Evolutionary conservation across 2,113 vertebrate genomes (phyloP).

Genomic region (Cyphomyrus plagiostoma): DNA sequence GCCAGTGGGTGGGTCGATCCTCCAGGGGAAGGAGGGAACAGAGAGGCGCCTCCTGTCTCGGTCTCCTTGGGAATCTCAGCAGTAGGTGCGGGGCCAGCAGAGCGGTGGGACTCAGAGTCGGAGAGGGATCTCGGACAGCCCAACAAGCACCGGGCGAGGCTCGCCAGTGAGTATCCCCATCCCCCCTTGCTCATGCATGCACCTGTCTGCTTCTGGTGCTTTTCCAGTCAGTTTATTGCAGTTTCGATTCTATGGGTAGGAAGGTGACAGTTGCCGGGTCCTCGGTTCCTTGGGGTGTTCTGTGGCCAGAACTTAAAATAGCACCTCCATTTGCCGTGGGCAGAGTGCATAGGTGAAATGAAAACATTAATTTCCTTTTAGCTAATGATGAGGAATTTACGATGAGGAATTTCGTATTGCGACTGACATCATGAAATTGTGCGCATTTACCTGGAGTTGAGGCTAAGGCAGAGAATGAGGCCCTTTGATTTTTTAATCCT

Average conservation of each 20-base stretch:
- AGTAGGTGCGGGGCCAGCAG: slow-evolving; percentile 65
- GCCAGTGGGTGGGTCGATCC: slow-evolving; percentile 71
- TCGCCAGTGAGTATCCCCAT: slow-evolving; percentile 79
- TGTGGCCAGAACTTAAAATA: neutral
- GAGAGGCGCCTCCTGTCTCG: slow-evolving; percentile 78
- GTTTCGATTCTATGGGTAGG: neutral
- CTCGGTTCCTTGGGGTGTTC: neutral
- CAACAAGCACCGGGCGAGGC: slow-evolving; percentile 73
- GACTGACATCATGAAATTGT: neutral
- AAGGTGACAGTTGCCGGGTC: neutral
- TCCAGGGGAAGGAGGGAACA: slow-evolving; percentile 82
- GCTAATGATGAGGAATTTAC: neutral
- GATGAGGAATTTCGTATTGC: neutral
- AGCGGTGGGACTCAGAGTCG: slow-evolving; percentile 65
- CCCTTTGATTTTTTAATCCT: neutral
- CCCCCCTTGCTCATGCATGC: slow-evolving; percentile 20
- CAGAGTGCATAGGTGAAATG: neutral
- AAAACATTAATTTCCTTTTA: neutral
- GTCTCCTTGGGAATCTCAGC: slow-evolving; percentile 82
- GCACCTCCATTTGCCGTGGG: neutral
- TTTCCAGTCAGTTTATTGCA: neutral
- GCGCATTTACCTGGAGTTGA: neutral
- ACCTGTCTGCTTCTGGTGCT: neutral
- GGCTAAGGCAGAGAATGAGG: neutral
- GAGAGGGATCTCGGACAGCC: slow-evolving; percentile 76